A percentile compares a stretch with the other conserved stretches of the same genome.
phyloP scores from a whole-genome alignment of 2,113 vertebrate species.

The Petrocephalus microphthalmus region DNA sequence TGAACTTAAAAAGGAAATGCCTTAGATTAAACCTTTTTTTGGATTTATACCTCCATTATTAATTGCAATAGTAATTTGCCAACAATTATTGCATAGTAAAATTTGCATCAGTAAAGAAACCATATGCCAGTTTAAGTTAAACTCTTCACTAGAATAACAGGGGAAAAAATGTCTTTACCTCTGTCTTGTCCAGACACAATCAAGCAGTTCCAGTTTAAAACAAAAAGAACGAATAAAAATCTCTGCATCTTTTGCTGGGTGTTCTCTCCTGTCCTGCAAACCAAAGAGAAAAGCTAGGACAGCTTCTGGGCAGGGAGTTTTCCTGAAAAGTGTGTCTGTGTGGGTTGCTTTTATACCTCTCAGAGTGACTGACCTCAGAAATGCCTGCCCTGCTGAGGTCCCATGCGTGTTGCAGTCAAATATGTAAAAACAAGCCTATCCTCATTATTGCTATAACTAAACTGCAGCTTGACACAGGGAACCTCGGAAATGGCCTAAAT shows the following conservation, averaged over 20 bases:
- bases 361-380: constrained; percentile 6
- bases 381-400: not conserved
- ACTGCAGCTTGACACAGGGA: not conserved
- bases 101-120: not conserved
- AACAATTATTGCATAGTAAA: not conserved
- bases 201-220: constrained; percentile 32
- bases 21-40: not conserved
- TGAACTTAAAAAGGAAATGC: not conserved
- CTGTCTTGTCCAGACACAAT: constrained; percentile 43
- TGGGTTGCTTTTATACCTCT: constrained; percentile 34
- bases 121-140: not conserved
- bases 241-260: constrained; percentile 28
- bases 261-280: not conserved
- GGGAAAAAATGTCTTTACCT: constrained; percentile 40
- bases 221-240: constrained; percentile 40
- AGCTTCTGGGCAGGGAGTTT: not conserved
- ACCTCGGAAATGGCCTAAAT: not conserved
- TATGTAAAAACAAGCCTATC: not conserved
- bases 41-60: not conserved
- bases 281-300: not conserved
- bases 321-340: not conserved
- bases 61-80: not conserved
- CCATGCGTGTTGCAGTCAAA: not conserved
- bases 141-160: not conserved
- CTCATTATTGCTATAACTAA: not conserved